Percentiles rank a stretch among this genome's conserved stretches.
phyloP scores from a whole-genome alignment of 1,140 invertebrate species.

The Argopecten irradians region DNA sequence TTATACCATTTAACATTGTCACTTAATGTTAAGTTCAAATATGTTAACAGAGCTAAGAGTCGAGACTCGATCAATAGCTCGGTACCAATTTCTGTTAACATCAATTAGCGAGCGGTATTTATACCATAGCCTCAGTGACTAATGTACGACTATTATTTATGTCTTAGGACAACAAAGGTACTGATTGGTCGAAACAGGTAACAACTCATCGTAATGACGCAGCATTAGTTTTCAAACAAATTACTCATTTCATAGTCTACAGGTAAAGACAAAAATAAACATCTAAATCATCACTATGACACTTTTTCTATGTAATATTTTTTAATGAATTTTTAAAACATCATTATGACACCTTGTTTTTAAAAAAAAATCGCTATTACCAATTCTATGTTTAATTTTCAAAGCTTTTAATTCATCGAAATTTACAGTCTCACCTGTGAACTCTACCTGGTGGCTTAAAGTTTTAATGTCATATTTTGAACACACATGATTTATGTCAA shows the following conservation, averaged over 20 bases:
- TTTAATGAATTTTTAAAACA: neutral
- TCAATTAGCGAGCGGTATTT: neutral
- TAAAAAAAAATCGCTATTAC: neutral
- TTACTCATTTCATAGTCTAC: neutral
- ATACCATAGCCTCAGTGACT: neutral
- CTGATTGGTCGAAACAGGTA: neutral
- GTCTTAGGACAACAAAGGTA: neutral
- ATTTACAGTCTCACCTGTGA: neutral
- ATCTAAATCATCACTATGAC: neutral
- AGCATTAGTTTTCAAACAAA: neutral
- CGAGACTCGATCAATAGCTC: neutral
- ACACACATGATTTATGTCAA: neutral
- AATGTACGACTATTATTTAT: slow-evolving; percentile 11
- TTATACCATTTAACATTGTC: neutral
- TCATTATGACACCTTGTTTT: neutral
- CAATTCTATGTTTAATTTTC: neutral
- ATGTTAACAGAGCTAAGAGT: neutral
- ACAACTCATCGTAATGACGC: neutral
- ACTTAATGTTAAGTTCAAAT: neutral
- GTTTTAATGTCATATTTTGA: too few relatives aligned
- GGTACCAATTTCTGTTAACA: neutral
- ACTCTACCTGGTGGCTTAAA: neutral
- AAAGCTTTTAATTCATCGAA: neutral
- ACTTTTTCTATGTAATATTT: too few relatives aligned
- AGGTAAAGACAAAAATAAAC: neutral